Evolutionary conservation across 2,797 vertebrate genomes (phyloP).

Genomic region (Channallabes apus): DNA sequence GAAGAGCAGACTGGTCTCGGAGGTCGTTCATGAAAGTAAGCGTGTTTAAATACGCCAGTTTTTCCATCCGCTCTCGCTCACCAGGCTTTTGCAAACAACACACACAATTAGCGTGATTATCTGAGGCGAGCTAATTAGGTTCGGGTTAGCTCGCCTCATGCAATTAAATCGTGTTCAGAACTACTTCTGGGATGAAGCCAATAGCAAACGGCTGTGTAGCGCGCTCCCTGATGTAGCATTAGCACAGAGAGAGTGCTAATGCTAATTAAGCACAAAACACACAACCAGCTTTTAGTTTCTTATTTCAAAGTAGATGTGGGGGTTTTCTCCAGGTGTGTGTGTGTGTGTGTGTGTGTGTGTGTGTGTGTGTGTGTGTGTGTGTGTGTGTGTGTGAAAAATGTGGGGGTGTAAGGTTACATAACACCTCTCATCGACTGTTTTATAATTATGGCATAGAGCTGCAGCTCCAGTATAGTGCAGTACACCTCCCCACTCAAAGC

Average conservation of each 20-base stretch:
- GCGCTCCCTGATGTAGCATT: background rate
- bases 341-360: background rate
- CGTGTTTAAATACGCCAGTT: too few species aligned
- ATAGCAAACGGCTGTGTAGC: background rate
- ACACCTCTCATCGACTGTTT: background rate
- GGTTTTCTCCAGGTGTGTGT: background rate
- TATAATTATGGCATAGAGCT: background rate
- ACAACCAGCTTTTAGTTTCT: background rate
- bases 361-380: slow-evolving; percentile 10
- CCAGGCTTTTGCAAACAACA: background rate
- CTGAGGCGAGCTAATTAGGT: background rate
- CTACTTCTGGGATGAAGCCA: background rate
- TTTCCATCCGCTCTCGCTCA: background rate
- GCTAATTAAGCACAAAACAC: slow-evolving; percentile 3
- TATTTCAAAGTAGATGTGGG: too few species aligned
- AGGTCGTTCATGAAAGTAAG: background rate
- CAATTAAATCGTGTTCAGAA: background rate
- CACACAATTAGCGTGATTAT: background rate
- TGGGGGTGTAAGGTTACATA: background rate
- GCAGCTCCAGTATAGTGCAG: background rate
- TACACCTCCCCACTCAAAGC: background rate
- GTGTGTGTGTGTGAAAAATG: background rate
- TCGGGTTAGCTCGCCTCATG: background rate
- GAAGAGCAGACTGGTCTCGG: background rate
- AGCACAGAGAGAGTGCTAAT: background rate